Conservation (phyloP, 2,888 invertebrate species). For the Empis stercorea region DNA sequence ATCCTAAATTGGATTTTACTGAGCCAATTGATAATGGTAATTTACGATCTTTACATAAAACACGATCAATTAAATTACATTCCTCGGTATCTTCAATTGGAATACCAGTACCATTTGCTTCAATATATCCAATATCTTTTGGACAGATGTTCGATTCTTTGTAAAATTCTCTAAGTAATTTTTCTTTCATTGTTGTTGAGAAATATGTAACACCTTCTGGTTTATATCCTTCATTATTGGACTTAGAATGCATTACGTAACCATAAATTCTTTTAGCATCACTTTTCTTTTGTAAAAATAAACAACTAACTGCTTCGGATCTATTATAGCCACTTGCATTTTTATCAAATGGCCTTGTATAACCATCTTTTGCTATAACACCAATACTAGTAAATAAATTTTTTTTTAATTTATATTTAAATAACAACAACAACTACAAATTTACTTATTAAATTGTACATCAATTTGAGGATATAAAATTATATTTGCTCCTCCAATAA, state of each 20-base stretch:
- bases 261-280: conserved; percentile 49
- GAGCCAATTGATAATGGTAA: conserved; percentile 70
- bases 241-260: conserved; percentile 55
- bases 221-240: conserved; percentile 60
- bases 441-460: conserved; percentile 61
- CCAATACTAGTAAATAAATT: conserved; percentile 41
- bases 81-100: conserved; percentile 80
- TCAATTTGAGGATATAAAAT: conserved; percentile 73
- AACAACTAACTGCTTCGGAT: conserved; percentile 54
- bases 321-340: conserved; percentile 64
- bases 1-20: conserved; percentile 83
- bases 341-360: conserved; percentile 76
- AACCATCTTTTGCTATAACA: conserved; percentile 64
- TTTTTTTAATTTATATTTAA: neutral
- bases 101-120: conserved; percentile 71
- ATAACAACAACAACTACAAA: conserved; percentile 43
- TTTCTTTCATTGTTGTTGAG: conserved; percentile 44
- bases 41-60: conserved; percentile 55
- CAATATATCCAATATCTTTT: conserved; percentile 54
- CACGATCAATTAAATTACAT: conserved; percentile 58
- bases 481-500: conserved; percentile 71
- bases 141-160: conserved; percentile 55
- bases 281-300: conserved; percentile 54
- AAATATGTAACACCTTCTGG: conserved; percentile 50
- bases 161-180: conserved; percentile 46